phyloP scores from a whole-genome alignment of 92 coral and sea anemone genomes.

The Hydrozoanthus gracilis region DNA sequence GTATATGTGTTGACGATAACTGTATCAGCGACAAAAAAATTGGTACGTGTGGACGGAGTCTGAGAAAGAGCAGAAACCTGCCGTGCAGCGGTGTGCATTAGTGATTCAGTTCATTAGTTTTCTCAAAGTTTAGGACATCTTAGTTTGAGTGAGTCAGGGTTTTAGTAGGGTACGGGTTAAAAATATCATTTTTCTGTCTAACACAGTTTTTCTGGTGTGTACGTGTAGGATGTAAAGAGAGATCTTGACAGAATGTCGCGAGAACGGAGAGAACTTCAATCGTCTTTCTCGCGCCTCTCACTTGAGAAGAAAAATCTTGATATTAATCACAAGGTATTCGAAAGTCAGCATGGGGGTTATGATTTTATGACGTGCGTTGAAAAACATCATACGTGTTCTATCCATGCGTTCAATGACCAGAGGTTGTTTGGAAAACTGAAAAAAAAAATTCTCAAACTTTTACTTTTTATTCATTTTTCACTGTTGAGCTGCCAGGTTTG shows the following conservation, averaged over 20 bases:
- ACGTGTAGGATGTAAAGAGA: constrained; percentile 55
- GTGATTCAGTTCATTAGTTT: too few species aligned
- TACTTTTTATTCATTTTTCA: neutral
- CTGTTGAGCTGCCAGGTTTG: neutral
- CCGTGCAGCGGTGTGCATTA: too few species aligned
- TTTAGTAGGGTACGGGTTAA: neutral
- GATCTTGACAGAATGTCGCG: constrained; percentile 50
- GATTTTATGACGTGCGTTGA: neutral
- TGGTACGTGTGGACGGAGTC: too few species aligned
- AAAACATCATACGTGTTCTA: constrained; percentile 13
- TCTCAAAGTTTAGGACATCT: too few species aligned
- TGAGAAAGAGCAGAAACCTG: too few species aligned
- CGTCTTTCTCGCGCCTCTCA: constrained; percentile 49
- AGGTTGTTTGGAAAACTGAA: neutral
- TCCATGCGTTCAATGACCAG: constrained; percentile 11
- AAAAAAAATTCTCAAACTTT: neutral
- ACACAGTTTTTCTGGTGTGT: constrained; percentile 47
- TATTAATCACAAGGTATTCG: constrained; percentile 64
- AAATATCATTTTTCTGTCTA: constrained; percentile 2
- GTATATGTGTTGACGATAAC: too few species aligned
- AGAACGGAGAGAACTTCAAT: constrained; percentile 61
- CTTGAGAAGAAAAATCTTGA: constrained; percentile 65
- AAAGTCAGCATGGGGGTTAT: constrained; percentile 10
- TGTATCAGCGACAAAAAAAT: too few species aligned
- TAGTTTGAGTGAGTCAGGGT: too few species aligned